phyloP scores from a whole-genome alignment of 2,888 invertebrate genomes.

The Catocala sponsa region DNA sequence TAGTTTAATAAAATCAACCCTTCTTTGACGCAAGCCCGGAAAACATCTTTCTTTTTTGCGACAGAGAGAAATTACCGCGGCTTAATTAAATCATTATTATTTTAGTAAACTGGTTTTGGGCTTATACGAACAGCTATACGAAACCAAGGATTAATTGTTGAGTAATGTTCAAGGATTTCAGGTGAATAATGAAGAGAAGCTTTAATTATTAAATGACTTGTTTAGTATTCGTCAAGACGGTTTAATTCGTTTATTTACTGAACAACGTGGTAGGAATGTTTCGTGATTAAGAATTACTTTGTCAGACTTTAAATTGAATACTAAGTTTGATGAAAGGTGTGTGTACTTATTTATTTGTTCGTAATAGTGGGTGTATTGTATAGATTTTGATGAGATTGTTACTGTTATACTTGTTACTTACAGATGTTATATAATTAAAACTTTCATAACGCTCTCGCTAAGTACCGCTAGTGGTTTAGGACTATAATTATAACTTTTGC shows the following conservation, averaged over 20 bases:
- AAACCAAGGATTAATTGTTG: slow-evolving; percentile 34
- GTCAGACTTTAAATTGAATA: not conserved
- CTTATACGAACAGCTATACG: slow-evolving; percentile 17
- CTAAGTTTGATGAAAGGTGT: not conserved
- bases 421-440: too few species aligned
- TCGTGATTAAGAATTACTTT: slow-evolving; percentile 8
- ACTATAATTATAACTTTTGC: too few species aligned
- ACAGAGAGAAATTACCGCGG: not conserved
- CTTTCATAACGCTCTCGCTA: too few species aligned
- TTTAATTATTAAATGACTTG: slow-evolving; percentile 39
- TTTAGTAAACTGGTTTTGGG: slow-evolving; percentile 27
- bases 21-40: slow-evolving; percentile 1
- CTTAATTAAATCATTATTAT: slow-evolving; percentile 26
- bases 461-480: too few species aligned
- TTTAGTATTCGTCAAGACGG: slow-evolving; percentile 23
- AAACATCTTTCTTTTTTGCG: not conserved
- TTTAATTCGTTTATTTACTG: slow-evolving; percentile 19
- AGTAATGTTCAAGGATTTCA: slow-evolving; percentile 44
- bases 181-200: slow-evolving; percentile 39
- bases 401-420: too few species aligned
- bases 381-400: too few species aligned
- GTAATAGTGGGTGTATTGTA: too few species aligned
- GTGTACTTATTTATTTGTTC: not conserved
- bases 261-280: slow-evolving; percentile 8
- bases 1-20: slow-evolving; percentile 7